Base-by-base conservation (phyloP, 2,797 vertebrate species). In the Falco concolor region DNA sequence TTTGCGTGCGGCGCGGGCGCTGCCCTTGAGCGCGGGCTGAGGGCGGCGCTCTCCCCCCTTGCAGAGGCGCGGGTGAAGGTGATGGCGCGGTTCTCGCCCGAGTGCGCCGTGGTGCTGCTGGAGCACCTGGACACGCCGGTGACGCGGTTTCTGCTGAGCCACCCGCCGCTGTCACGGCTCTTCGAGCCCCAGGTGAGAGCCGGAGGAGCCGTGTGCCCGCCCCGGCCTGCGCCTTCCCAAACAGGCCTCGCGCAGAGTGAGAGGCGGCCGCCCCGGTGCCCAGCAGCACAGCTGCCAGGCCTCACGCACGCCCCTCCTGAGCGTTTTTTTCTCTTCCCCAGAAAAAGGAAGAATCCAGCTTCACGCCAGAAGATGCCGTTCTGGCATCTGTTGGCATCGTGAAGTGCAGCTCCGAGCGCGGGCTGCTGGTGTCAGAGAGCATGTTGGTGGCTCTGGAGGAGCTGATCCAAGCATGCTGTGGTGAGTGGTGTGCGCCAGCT, bases 91-190 rank as follows among this genome's bases (percentile, higher is more conserved):
- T 98, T 96, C 10, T 94, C 96, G 92, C 98, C 19, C 57, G 98
- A 79, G 44, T 99, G 98, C 81, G 96, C 98, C 6, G 45, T 98
- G 27, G 60, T 99, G 91, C 96, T 99, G 19, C 97, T 99, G 76
- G 98, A 99, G 84, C 98, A 97, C 23, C 97, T 99, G 96, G 98
- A 99, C 94, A 98, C 98, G 2, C 92, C 98, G 4, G 93, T 98
- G n/a, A 98, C 98, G 0, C 98, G 98, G 45, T 99, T 99, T 91
- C 97, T 99, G 56, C 97, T 96, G 8, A 99, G 98, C 97, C 98
- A 99, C 65, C 47, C 98, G 0, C 97, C 97, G 3, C 96, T 98
- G 61, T 94, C 97, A 4, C 97, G 97, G 44, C 32, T 99, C 75
- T 99, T 99, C 67, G 95, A 94, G 72, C 97, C 98, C 9, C 98